Evolutionary conservation across 35 echinoderm and acorn worm species (phyloP).

Genomic region (Ophioderma brevispina): DNA sequence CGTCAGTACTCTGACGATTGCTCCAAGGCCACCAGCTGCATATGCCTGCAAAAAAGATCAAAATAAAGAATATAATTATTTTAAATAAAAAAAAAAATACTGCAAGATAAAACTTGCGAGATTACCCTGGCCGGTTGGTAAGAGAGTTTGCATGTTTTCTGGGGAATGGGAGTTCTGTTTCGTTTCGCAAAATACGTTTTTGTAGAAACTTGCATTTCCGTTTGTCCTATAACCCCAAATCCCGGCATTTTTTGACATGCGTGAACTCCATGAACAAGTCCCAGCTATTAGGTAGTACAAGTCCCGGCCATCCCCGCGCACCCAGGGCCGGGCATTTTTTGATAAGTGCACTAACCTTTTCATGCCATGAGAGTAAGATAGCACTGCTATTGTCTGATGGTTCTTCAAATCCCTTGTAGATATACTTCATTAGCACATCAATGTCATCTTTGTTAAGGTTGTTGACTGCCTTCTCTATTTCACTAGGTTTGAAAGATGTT

Average conservation of each 20-base stretch:
- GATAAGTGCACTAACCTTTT: conserved; percentile 91
- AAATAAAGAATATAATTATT: conserved; percentile 24
- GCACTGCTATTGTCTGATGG: conserved; percentile 68
- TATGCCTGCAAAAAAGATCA: conserved; percentile 60
- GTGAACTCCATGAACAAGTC: no score
- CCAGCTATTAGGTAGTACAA: no score
- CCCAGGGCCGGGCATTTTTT: no score
- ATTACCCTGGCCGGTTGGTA: background rate
- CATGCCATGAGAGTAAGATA: conserved; percentile 94
- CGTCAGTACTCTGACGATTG: conserved; percentile 85
- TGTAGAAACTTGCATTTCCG: no score
- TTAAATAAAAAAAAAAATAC: no score
- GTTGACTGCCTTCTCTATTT: conserved; percentile 79
- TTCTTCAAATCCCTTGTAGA: conserved; percentile 81
- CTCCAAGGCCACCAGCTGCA: conserved; percentile 82
- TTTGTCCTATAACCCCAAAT: no score
- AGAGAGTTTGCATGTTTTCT: background rate
- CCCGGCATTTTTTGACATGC: no score
- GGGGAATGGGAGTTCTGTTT: background rate
- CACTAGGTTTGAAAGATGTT: conserved; percentile 69
- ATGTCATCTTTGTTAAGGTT: conserved; percentile 55
- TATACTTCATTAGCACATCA: conserved; percentile 95
- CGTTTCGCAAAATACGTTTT: background rate
- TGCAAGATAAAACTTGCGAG: no score
- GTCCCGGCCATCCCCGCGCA: no score